A percentile compares a stretch with the other conserved stretches of the same genome.
Evolutionary conservation across 2,797 vertebrate species (phyloP).

Genomic region (Kryptolebias ocellatus): DNA sequence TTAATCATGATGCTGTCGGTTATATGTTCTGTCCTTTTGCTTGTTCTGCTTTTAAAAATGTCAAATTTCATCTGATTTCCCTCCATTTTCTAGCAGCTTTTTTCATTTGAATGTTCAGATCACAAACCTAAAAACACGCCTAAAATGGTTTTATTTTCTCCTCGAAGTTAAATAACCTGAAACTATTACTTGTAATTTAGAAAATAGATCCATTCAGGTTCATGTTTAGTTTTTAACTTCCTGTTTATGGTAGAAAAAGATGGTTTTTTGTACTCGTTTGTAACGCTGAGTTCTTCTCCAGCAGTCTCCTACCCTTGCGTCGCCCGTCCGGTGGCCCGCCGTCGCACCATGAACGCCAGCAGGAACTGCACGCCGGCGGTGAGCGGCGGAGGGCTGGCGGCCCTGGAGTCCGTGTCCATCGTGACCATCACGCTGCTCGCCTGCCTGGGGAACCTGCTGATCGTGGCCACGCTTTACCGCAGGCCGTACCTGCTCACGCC

Average conservation of each 20-base stretch:
- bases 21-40: too few relatives aligned
- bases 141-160: neutral
- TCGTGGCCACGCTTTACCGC: constrained; percentile 92
- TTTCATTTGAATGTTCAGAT: too few relatives aligned
- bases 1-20: too few relatives aligned
- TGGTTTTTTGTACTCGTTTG: neutral
- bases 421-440: constrained; percentile 90
- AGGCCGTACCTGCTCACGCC: constrained; percentile 95
- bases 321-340: constrained; percentile 47
- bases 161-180: too few relatives aligned
- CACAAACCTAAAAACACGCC: neutral
- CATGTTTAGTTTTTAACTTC: too few relatives aligned
- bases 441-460: constrained; percentile 93
- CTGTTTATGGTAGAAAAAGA: neutral
- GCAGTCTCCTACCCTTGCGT: constrained; percentile 79
- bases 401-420: constrained; percentile 89
- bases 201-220: neutral
- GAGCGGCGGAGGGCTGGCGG: constrained; percentile 74
- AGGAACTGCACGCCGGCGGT: constrained; percentile 81
- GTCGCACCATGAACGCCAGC: constrained; percentile 89
- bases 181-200: too few relatives aligned
- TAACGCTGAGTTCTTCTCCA: constrained; percentile 18
- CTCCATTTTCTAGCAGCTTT: neutral
- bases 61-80: neutral
- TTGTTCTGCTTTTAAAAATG: neutral